Base-by-base conservation (phyloP, 2,797 vertebrate species). In the Percopsis omiscomaycus region DNA sequence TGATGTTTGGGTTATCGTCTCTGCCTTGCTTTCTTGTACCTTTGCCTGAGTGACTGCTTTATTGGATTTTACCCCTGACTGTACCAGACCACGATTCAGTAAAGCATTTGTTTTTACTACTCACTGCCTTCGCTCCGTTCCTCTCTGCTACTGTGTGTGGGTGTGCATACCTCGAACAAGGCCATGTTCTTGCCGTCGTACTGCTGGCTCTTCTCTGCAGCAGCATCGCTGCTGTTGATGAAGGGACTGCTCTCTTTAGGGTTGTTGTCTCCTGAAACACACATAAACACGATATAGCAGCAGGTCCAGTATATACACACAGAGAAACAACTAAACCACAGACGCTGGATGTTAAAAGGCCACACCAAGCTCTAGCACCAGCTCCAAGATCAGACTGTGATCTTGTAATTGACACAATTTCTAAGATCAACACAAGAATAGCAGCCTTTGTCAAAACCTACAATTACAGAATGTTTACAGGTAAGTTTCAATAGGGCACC, bases 211-310 rank as follows among this genome's bases (percentile, higher is more conserved):
- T 97, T 98, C 86, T 98, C 97, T 64, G 92, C 88, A 53, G 97
- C 94, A 0, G 91, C 88, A 85, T 98, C 96, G 0, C 95, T 97
- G 91, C 96, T 98, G 91, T 99, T 98, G 90, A 98, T 98, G 92
- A 98, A 99, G 37, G 97, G 97, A 74, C 96, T 98, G 93, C 95
- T 98, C 84, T 99, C 97, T 89, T 98, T 99, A 73, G 96, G 96
- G 81, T 96, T 98, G 78, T 94, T 95, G 93, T 99, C 97, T 1
- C 95, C 97, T 98, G 85, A 3, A 64, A 84, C 47, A 78, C 50
- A 29, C 2, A 5, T 2, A 29, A 54, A 54, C 29, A 54, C 10
- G 5, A 28, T 4, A 30, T 37, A 37, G 37, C 29, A 16, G 3
- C 15, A 3, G 62, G 50, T 0, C 5, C 28, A 30, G 52, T 5